Evolutionary conservation across 1,140 invertebrate genomes (phyloP).

Genomic region (Drosophila grimshawi): DNA sequence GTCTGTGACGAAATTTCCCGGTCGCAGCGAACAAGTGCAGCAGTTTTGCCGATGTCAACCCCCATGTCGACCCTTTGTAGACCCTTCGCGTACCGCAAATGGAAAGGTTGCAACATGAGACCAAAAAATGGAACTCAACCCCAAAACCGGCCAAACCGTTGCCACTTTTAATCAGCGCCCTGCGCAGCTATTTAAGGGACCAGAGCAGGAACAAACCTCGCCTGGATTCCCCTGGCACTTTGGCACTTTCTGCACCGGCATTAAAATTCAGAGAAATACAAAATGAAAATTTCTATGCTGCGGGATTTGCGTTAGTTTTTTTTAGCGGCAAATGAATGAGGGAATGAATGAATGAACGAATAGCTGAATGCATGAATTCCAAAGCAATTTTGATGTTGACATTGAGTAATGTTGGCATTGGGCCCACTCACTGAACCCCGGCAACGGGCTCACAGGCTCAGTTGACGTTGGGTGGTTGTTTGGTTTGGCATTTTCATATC

Average conservation of each 20-base stretch:
- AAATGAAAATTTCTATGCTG: constrained; percentile 78
- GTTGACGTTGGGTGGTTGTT: constrained; percentile 68
- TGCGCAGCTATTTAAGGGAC: constrained; percentile 75
- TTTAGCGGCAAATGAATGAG: constrained; percentile 45
- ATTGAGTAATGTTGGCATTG: constrained; percentile 79
- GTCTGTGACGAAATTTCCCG: constrained; percentile 81
- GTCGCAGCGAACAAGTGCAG: constrained; percentile 65
- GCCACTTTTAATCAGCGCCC: constrained; percentile 80
- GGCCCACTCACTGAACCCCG: constrained; percentile 17
- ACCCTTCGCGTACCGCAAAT: constrained; percentile 31
- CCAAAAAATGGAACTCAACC: constrained; percentile 37
- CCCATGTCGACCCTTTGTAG: constrained; percentile 14
- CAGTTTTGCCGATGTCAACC: constrained; percentile 44
- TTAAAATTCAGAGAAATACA: constrained; percentile 61
- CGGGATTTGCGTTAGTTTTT: constrained; percentile 54
- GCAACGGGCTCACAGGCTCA: constrained; percentile 1
- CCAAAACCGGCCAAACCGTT: constrained; percentile 42
- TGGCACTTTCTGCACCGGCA: constrained; percentile 32
- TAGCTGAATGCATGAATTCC: constrained; percentile 79
- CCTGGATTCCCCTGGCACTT: constrained; percentile 16
- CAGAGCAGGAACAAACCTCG: constrained; percentile 15
- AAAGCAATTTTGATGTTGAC: constrained; percentile 81
- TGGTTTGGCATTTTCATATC: constrained; percentile 80
- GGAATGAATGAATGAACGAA: constrained; percentile 11
- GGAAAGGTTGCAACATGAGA: constrained; percentile 74